Conservation (phyloP, 2,797 vertebrate genomes). For the Sebastes vulpes region DNA sequence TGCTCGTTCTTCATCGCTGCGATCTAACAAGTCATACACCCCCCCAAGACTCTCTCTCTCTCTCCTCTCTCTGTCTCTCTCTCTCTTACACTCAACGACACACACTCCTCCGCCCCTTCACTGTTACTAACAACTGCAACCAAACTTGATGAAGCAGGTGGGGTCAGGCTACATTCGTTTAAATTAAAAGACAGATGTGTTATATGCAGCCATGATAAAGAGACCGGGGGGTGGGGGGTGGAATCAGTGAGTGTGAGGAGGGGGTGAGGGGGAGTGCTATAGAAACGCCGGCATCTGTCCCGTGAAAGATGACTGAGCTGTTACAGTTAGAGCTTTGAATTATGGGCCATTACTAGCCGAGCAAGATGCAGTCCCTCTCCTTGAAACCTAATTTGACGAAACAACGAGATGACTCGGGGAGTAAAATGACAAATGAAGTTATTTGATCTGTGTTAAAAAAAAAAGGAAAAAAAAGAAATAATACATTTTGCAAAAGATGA, state of each 20-base stretch:
- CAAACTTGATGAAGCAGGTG: conserved; percentile 75
- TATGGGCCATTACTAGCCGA: conserved; percentile 70
- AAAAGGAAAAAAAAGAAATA: neutral
- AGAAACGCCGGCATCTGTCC: conserved; percentile 64
- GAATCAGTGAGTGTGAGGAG: neutral
- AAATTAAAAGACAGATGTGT: conserved; percentile 70
- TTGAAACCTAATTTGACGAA: conserved; percentile 73
- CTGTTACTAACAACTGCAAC: conserved; percentile 60
- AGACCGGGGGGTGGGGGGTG: neutral
- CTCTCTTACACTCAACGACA: neutral
- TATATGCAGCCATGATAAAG: conserved; percentile 66
- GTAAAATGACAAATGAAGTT: conserved; percentile 76
- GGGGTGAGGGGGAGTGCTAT: neutral
- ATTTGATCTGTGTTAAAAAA: conserved; percentile 40
- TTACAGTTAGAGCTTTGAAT: conserved; percentile 74
- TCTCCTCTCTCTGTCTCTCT: neutral
- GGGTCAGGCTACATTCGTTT: conserved; percentile 73
- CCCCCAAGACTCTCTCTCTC: neutral
- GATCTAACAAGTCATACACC: conserved; percentile 22
- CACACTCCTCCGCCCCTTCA: conserved; percentile 10
- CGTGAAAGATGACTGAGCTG: conserved; percentile 75
- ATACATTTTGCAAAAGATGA: conserved; percentile 47
- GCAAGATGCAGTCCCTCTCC: conserved; percentile 66
- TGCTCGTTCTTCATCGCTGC: conserved; percentile 36
- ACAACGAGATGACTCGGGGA: conserved; percentile 64